Percentiles rank a stretch among this genome's conserved stretches.
These are phyloP conservation scores for Lathamus discolor DNA, from an alignment of 2,113 vertebrate species.

Conservation along the genomic window DNA sequence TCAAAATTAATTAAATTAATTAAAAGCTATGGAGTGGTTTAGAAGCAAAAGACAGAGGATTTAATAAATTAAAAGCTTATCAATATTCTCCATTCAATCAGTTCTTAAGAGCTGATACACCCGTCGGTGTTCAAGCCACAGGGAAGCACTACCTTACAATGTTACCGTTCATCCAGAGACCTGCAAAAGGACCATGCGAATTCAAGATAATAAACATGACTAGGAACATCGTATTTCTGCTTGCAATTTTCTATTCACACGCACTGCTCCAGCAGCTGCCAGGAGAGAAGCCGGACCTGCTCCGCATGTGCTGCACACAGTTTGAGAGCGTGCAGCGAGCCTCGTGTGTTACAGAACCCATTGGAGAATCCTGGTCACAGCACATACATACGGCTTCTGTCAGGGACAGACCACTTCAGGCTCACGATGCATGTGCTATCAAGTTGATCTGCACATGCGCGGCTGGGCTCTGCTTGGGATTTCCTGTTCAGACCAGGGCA, in stretches of 20 bases:
- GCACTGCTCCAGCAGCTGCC: not conserved
- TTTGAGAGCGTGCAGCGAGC: not conserved
- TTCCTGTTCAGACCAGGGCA: constrained; percentile 43
- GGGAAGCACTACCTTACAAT: not conserved
- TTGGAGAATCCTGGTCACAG: not conserved
- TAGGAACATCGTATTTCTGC: not conserved
- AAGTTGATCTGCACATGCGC: not conserved
- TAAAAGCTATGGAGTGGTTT: not conserved
- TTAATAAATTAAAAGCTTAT: not conserved
- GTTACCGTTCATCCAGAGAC: not conserved
- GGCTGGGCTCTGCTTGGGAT: not conserved
- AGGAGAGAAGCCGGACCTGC: not conserved
- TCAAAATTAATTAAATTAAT: not conserved
- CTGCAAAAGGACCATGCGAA: not conserved
- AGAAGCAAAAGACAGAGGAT: not conserved
- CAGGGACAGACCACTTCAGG: accelerated
- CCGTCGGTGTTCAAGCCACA: not conserved
- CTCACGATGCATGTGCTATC: not conserved
- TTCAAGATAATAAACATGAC: not conserved
- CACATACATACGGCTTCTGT: accelerated
- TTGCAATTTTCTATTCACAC: not conserved
- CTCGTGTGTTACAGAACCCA: accelerated
- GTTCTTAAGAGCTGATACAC: not conserved
- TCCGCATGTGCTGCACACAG: not conserved
- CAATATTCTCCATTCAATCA: not conserved